A percentile compares a stretch with the other conserved stretches of the same genome.
phyloP scores from a whole-genome alignment of 2,888 invertebrate species.

The Alentia gelatinosa region DNA sequence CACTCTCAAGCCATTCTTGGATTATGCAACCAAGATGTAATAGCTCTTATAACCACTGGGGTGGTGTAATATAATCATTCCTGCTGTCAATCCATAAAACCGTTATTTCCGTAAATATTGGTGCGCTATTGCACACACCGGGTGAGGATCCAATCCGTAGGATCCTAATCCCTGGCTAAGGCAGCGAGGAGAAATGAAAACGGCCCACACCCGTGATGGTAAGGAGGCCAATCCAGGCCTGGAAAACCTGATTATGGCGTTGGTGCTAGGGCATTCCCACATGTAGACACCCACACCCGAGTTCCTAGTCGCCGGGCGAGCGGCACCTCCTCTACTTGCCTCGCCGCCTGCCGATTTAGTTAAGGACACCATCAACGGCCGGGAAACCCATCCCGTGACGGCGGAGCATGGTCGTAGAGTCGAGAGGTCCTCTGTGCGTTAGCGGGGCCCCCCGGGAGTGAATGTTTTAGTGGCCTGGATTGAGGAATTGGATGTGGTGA shows the following conservation, averaged over 20 bases:
- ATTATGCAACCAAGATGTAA: slow-evolving; percentile 4
- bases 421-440: neutral
- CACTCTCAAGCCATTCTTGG: neutral
- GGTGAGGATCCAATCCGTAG: neutral
- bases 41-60: neutral
- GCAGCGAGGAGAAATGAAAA: neutral
- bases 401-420: neutral
- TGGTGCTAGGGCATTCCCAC: neutral
- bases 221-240: neutral
- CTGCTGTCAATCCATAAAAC: neutral
- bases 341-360: neutral
- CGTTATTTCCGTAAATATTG: neutral
- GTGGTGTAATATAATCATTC: neutral
- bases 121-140: neutral
- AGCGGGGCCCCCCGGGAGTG: no score
- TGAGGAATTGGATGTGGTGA: no score
- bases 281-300: neutral
- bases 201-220: neutral
- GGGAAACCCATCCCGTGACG: neutral
- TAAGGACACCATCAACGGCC: neutral
- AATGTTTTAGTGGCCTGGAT: no score
- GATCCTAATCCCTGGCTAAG: neutral
- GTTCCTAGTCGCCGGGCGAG: neutral
- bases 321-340: neutral
- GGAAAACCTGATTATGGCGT: neutral